phyloP scores from a whole-genome alignment of 2,113 vertebrate species.

The Erythrolamprus reginae region DNA sequence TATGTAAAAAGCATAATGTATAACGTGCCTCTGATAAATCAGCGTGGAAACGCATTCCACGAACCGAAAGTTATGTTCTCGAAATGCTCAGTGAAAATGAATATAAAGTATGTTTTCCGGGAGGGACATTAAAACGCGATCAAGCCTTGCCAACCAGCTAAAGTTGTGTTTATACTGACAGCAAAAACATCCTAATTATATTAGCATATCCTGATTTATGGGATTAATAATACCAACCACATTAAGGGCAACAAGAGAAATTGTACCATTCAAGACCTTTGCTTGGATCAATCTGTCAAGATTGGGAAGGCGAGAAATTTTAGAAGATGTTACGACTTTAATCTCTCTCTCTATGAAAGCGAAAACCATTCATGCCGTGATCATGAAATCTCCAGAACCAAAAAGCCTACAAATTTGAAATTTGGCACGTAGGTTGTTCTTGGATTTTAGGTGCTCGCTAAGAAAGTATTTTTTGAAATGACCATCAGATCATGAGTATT shows the following conservation, averaged over 20 bases:
- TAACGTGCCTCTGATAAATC: neutral
- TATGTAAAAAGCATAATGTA: neutral
- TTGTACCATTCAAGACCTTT: neutral
- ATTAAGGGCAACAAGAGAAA: neutral
- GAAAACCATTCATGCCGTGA: too few species aligned
- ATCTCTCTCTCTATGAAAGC: too few species aligned
- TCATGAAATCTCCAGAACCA: too few species aligned
- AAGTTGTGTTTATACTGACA: neutral
- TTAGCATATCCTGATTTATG: neutral
- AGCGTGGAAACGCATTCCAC: neutral
- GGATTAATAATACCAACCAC: neutral
- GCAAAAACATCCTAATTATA: neutral
- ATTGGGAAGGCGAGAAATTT: neutral
- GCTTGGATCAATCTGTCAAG: neutral
- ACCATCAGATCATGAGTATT: too few species aligned
- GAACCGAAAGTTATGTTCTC: neutral
- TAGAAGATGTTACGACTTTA: neutral
- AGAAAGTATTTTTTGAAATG: too few species aligned
- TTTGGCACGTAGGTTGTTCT: too few species aligned
- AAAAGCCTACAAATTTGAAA: too few species aligned
- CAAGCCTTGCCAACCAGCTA: neutral
- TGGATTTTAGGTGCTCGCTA: too few species aligned
- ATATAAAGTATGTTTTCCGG: neutral
- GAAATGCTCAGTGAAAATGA: neutral
- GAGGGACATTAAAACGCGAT: neutral